Evolutionary conservation across 2,888 invertebrate species (phyloP).

Genomic region (Anaspis maculata): DNA sequence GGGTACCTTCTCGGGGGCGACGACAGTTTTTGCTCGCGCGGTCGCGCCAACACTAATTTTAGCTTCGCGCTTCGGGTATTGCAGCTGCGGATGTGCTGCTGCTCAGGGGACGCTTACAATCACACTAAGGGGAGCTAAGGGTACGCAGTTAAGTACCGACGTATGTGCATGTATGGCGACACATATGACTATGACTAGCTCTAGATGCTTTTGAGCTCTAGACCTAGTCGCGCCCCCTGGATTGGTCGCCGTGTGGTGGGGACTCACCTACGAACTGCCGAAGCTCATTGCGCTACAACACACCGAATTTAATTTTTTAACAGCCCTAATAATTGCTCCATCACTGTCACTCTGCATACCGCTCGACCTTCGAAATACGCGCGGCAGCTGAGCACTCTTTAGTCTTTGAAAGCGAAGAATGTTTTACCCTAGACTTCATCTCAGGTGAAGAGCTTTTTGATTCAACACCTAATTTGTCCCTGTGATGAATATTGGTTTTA

Average conservation of each 20-base stretch:
- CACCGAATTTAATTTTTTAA: no score
- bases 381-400: no score
- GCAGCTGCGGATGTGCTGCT: slow-evolving; percentile 24
- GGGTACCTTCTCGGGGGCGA: slow-evolving; percentile 9
- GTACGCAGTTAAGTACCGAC: slow-evolving; percentile 22
- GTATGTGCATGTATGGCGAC: slow-evolving; percentile 19
- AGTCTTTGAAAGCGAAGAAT: no score
- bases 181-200: slow-evolving; percentile 25
- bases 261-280: slow-evolving; percentile 25
- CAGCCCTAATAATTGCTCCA: no score
- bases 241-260: slow-evolving; percentile 28
- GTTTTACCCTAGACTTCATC: no score
- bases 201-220: slow-evolving; percentile 16
- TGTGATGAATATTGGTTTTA: no score
- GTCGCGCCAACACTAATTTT: slow-evolving; percentile 32
- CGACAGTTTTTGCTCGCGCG: no score
- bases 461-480: no score
- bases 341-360: no score
- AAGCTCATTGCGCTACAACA: no score
- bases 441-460: no score
- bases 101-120: slow-evolving; percentile 12
- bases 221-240: slow-evolving; percentile 33
- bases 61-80: slow-evolving; percentile 26
- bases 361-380: no score
- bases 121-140: slow-evolving; percentile 23